Base-by-base conservation (phyloP, 2,113 vertebrate genomes). In the Etheostoma cragini region DNA sequence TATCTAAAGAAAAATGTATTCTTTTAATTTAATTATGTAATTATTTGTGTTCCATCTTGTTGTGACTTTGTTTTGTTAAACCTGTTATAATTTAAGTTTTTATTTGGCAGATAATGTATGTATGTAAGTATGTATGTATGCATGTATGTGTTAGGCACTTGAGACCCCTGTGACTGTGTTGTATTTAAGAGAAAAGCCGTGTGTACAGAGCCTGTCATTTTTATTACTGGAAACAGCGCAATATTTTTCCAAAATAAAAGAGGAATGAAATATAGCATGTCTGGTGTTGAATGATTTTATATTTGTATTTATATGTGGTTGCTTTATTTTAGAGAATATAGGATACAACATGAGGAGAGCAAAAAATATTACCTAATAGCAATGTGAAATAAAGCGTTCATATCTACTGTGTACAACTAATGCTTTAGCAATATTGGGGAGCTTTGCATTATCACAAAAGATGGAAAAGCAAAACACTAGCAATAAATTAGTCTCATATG, bases 181-280 rank as follows among this genome's bases (percentile, higher is more conserved):
- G 97, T 99, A 99, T 99, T 99, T 99, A 99, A 98, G 86, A 91
- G 96, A 95, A 96, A 95, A 95, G 96, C 96, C 63, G 82, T 92
- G 83, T 97, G 96, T 98, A 97, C 95, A 98, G 90, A 98, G 97
- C 95, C 95, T 97, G 97, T 97, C 96, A 96, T 96, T 96, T 96
- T 97, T 98, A 98, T 97, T 97, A 96, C 96, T 26, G 81, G 97
- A 97, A 97, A 96, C 94, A 95, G 94, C 96, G 96, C 96, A 97
- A 95, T 99, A 99, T 98, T 99, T 99, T 99, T 99, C 96, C 97
- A 99, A 98, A 99, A 92, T 99, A 99, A 99, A 98, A 97, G 94
- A 94, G 95, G 95, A 97, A 92, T 88, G 80, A 94, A 94, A 93
- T 91, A 89, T 78, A 75, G 13, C 50, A 52, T 12, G 11, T 47